phyloP scores from a whole-genome alignment of 1,140 invertebrate species.

The Ceratosolen fusciceps region DNA sequence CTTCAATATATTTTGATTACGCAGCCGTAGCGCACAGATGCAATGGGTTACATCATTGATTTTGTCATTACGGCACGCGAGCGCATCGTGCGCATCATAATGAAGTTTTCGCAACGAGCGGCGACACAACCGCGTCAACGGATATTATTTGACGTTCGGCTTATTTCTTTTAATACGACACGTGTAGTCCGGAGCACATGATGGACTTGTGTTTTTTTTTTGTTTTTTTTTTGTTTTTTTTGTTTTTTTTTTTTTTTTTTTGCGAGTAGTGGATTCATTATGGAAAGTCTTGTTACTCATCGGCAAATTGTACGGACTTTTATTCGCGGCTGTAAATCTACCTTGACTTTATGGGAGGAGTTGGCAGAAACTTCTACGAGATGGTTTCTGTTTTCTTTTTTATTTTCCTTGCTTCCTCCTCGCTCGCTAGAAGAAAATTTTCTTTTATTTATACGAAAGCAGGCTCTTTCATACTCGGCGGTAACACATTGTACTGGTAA shows the following conservation, averaged over 20 bases:
- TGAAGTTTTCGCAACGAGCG: constrained; percentile 16
- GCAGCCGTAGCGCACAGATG: neutral
- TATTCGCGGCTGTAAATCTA: constrained; percentile 44
- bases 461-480: too few species aligned
- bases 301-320: constrained; percentile 42
- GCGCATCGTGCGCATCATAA: neutral
- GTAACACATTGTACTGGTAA: neutral
- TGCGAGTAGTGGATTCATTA: constrained; percentile 34
- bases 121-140: neutral
- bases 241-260: too few species aligned
- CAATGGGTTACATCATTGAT: constrained; percentile 27
- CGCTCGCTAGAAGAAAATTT: too few species aligned
- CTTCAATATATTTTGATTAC: constrained; percentile 36
- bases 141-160: neutral
- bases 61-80: constrained; percentile 22
- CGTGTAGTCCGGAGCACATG: too few species aligned
- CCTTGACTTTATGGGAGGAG: constrained; percentile 33
- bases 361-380: neutral
- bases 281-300: constrained; percentile 39
- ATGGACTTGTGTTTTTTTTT: too few species aligned
- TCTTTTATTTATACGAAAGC: too few species aligned
- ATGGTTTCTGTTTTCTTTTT: neutral
- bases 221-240: too few species aligned
- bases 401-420: too few species aligned
- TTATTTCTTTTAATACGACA: too few species aligned